These are phyloP conservation scores for Eumeta japonica DNA, from an alignment of 1,140 invertebrate genomes.

Conservation along the genomic window DNA sequence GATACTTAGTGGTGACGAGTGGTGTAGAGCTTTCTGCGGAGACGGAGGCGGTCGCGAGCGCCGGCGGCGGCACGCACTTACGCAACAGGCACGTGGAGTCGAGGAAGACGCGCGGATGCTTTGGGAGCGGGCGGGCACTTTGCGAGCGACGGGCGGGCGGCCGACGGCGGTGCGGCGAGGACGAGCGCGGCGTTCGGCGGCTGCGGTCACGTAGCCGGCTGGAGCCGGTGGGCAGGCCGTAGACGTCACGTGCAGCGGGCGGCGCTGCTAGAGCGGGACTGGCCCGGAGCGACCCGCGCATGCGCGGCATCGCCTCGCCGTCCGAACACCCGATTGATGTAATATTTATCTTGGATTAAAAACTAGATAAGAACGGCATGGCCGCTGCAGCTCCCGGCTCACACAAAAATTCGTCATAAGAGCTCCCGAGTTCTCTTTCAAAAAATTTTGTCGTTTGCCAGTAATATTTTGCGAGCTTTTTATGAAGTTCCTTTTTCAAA, in stretches of 20 bases:
- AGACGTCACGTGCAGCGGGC: conserved; percentile 40
- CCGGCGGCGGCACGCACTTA: neutral
- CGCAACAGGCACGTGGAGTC: too few relatives aligned
- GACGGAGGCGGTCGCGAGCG: too few relatives aligned
- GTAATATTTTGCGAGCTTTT: too few relatives aligned
- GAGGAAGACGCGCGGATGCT: neutral
- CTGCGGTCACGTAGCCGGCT: too few relatives aligned
- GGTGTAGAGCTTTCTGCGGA: too few relatives aligned
- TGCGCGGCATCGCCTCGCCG: conserved; percentile 22
- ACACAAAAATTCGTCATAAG: too few relatives aligned
- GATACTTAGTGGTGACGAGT: conserved; percentile 32
- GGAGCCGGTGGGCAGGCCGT: conserved; percentile 38
- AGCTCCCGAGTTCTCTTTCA: too few relatives aligned
- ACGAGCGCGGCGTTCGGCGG: neutral
- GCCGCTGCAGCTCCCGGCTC: conserved; percentile 11
- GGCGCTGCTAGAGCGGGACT: conserved; percentile 46
- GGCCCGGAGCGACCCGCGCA: conserved; percentile 30
- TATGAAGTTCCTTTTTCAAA: too few relatives aligned
- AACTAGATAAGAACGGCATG: conserved; percentile 43
- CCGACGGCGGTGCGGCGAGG: conserved; percentile 9
- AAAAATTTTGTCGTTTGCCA: too few relatives aligned
- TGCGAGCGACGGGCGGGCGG: conserved; percentile 15
- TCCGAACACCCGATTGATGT: conserved; percentile 41
- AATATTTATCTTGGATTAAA: conserved; percentile 57
- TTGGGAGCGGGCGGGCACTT: conserved; percentile 35